These are phyloP conservation scores for Megathymus violae DNA, from an alignment of 1,140 invertebrate species.

Conservation along the genomic window DNA sequence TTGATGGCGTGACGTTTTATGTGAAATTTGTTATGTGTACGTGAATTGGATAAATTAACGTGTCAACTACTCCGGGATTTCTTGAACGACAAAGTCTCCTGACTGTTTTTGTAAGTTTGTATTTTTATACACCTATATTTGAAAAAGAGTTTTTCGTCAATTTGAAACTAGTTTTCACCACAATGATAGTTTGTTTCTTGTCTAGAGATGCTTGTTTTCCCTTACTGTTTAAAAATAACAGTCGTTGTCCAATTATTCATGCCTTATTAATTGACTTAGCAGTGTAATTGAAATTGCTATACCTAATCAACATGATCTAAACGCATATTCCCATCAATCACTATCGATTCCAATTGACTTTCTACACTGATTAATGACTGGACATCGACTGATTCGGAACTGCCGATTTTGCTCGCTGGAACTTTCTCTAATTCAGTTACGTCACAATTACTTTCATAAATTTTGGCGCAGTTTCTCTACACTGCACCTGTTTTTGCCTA, in stretches of 20 bases:
- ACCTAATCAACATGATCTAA: slow-evolving; percentile 16
- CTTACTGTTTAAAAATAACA: no score
- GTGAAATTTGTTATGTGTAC: slow-evolving; percentile 12
- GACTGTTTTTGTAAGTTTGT: slow-evolving; percentile 8
- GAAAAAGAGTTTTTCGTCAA: no score
- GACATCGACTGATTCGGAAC: slow-evolving; percentile 44
- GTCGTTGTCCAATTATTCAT: no score
- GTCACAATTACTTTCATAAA: slow-evolving; percentile 42
- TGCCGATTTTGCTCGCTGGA: slow-evolving; percentile 45
- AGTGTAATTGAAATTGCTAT: background rate
- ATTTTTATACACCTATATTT: no score
- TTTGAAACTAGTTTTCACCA: no score
- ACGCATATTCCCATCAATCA: slow-evolving; percentile 12
- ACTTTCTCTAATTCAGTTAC: slow-evolving; percentile 66
- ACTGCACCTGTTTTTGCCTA: background rate
- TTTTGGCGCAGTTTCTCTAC: background rate
- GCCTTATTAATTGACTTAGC: background rate
- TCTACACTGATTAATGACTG: slow-evolving; percentile 61
- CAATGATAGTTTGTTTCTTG: no score
- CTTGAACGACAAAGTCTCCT: background rate
- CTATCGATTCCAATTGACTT: slow-evolving; percentile 45
- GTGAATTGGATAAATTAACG: background rate
- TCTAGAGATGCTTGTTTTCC: no score
- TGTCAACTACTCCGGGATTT: slow-evolving; percentile 18
- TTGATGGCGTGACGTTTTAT: slow-evolving; percentile 15